Evolutionary conservation across 2,797 vertebrate species (phyloP), one percentile per base, ranked within the genome.

Genomic region (Gambelia wislizenii): DNA sequence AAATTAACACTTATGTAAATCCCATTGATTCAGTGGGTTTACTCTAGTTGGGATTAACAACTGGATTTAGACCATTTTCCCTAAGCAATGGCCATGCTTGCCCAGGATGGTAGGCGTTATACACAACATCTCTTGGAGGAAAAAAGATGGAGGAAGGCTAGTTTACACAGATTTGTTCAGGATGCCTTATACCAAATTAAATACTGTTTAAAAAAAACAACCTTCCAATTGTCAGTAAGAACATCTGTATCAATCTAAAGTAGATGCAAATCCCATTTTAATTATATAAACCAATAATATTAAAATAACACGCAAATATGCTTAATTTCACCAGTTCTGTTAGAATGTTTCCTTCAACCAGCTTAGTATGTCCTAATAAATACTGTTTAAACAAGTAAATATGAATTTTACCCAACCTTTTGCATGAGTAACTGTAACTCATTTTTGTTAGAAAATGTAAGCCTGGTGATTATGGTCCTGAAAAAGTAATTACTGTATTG

Each of bases 401-500:
- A 87, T 27, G 1, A 42, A 20, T 33, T 56, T 39, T 77, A 61
- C 64, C 49, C 52, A 56, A 86, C n/a, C 81, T 81, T n/a, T 22
- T 88, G 88, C 86, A 87, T 42, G 87, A 76, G 89, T 56, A 59
- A 44, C 86, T 0, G 22, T 42, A 91, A 87, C 79, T 78, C 81
- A 30, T 33, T 95, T 88, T 25, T 93, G 87, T 87, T 18, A 85
- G 69, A 79, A 86, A 47, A 78, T 42, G 9, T 54, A 86, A 47
- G 72, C 3, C 70, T 75, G 8, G 25, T 27, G 59, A 61, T n/a
- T 52, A 42, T 3, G 54, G 39, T 14, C 89, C 84, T 85, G 0
- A 0, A 82, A 82, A 59, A 33, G 9, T 13, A 83, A 14, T 2
- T 84, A 64, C 7, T n/a, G n/a, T n/a, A n/a, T n/a, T 0, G 8